Percentiles rank a stretch among this genome's conserved stretches.
These are phyloP conservation scores for Acestrorhynchus altus DNA, from an alignment of 2,797 vertebrate genomes.

Conservation along the genomic window DNA sequence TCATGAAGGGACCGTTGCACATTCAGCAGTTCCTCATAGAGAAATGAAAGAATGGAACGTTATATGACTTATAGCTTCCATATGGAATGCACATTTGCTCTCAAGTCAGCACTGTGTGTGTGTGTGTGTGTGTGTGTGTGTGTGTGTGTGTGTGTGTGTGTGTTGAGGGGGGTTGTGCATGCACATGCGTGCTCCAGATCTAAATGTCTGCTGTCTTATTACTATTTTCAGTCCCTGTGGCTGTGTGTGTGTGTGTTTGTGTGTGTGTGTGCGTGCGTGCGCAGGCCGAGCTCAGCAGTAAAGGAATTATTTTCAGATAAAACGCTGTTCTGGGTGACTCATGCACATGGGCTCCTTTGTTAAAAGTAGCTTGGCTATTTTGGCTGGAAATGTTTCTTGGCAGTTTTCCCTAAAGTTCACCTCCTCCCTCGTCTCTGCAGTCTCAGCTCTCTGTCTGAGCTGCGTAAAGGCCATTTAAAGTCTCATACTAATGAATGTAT, in stretches of 20 bases:
- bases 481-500: conserved; percentile 66
- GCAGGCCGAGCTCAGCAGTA: conserved; percentile 38
- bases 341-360: conserved; percentile 70
- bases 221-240: conserved; percentile 18
- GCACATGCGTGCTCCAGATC: conserved; percentile 11
- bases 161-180: not conserved
- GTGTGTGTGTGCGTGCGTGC: not conserved
- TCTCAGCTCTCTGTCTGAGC: conserved; percentile 61
- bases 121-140: not conserved
- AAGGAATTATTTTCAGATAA: conserved; percentile 59
- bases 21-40: conserved; percentile 23
- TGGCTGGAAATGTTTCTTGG: conserved; percentile 77
- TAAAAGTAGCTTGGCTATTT: conserved; percentile 71
- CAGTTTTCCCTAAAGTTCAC: conserved; percentile 69
- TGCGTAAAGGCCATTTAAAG: conserved; percentile 56
- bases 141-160: not conserved
- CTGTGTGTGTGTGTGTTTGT: conserved; percentile 10
- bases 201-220: conserved; percentile 12
- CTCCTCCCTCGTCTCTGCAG: conserved; percentile 50
- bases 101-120: conserved; percentile 11
- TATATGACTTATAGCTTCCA: conserved; percentile 39
- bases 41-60: conserved; percentile 12
- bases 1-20: not conserved
- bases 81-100: conserved; percentile 52
- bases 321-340: conserved; percentile 70